Percentiles rank a stretch among this genome's conserved stretches.
Evolutionary conservation across 2,888 invertebrate species (phyloP).

Genomic region (Drosophila testacea): DNA sequence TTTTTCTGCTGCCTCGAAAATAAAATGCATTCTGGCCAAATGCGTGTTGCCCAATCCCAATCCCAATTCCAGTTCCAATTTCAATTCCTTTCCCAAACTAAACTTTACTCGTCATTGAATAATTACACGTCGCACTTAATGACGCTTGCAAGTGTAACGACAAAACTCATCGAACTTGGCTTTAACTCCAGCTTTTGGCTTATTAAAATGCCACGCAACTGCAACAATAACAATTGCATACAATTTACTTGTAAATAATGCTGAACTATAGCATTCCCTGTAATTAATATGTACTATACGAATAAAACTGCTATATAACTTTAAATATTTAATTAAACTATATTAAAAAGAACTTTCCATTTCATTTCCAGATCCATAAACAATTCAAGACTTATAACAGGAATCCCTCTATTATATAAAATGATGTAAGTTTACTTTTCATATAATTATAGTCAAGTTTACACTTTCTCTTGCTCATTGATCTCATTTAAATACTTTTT

Average conservation of each 20-base stretch:
- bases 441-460: too few species aligned
- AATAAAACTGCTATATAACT: background rate
- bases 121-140: constrained; percentile 82
- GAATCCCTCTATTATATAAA: too few species aligned
- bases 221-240: constrained; percentile 16
- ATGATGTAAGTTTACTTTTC: too few species aligned
- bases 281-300: background rate
- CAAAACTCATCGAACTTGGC: constrained; percentile 44
- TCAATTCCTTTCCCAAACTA: background rate
- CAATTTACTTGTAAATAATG: background rate
- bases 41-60: constrained; percentile 43
- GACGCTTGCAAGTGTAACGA: constrained; percentile 63
- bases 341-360: too few species aligned
- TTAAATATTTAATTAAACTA: too few species aligned
- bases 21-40: constrained; percentile 53
- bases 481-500: too few species aligned
- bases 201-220: constrained; percentile 78
- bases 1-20: constrained; percentile 15
- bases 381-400: too few species aligned
- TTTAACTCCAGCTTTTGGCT: constrained; percentile 47
- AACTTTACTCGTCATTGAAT: constrained; percentile 77
- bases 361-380: too few species aligned
- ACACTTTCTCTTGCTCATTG: too few species aligned
- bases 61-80: background rate
- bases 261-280: constrained; percentile 23